These are phyloP conservation scores for Papilio dardanus DNA, from an alignment of 1,140 invertebrate species.

Conservation along the genomic window DNA sequence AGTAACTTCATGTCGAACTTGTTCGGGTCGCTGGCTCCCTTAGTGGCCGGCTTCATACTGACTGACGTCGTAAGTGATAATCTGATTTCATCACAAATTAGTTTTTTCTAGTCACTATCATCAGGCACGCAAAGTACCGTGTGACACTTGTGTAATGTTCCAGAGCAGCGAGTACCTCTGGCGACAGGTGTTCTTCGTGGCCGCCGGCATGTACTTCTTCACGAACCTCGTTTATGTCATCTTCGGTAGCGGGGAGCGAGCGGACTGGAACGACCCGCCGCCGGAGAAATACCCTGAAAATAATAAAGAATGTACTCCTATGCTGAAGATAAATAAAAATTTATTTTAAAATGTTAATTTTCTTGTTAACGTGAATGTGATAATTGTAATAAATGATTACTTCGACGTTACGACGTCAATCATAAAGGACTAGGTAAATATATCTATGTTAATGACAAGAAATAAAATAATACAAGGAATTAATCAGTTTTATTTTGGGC, in stretches of 20 bases:
- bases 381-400: too few relatives aligned
- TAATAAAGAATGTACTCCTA: conserved; percentile 42
- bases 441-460: too few relatives aligned
- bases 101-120: too few relatives aligned
- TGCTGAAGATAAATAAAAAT: conserved; percentile 41
- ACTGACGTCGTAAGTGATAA: conserved; percentile 85
- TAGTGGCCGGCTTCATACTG: conserved; percentile 85
- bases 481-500: too few relatives aligned
- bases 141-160: conserved; percentile 33
- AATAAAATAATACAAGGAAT: too few relatives aligned
- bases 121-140: background rate
- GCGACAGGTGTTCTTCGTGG: conserved; percentile 86
- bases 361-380: too few relatives aligned
- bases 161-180: conserved; percentile 77
- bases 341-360: background rate
- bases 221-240: conserved; percentile 84
- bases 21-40: conserved; percentile 88
- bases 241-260: conserved; percentile 82
- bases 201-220: conserved; percentile 84
- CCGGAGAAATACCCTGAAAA: conserved; percentile 36
- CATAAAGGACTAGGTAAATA: too few relatives aligned
- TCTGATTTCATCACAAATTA: too few relatives aligned
- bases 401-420: too few relatives aligned
- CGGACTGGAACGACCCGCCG: conserved; percentile 83
- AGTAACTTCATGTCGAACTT: conserved; percentile 90